A percentile compares a stretch with the other conserved stretches of the same genome.
These are phyloP conservation scores for Dromas ardeola DNA, from an alignment of 2,113 vertebrate genomes.

Conservation along the genomic window DNA sequence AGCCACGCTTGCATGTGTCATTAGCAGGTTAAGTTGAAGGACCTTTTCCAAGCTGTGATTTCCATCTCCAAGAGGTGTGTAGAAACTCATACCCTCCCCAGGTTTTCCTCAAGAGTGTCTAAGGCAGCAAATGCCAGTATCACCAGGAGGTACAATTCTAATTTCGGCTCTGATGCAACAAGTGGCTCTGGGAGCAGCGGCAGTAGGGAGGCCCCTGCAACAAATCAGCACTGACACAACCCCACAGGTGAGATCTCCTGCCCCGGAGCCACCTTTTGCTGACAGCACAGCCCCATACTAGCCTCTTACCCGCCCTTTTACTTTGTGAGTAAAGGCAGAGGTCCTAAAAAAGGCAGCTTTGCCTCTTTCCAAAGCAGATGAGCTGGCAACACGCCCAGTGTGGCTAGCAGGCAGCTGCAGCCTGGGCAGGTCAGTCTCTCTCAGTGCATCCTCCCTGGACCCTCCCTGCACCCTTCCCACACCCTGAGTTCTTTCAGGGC, in stretches of 20 bases:
- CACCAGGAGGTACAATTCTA: neutral
- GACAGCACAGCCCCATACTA: neutral
- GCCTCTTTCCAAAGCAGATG: neutral
- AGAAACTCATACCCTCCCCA: neutral
- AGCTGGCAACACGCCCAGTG: accelerated
- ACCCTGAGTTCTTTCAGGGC: neutral
- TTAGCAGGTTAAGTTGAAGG: neutral
- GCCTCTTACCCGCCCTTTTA: neutral
- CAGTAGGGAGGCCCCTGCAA: neutral
- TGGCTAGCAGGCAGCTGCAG: neutral
- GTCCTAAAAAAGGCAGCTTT: neutral
- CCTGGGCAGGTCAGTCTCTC: accelerated
- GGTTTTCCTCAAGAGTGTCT: neutral
- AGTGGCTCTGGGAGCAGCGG: neutral
- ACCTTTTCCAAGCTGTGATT: neutral
- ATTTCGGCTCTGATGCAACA: neutral
- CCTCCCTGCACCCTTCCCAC: neutral
- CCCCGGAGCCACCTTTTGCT: neutral
- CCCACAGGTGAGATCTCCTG: neutral
- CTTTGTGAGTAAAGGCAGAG: neutral
- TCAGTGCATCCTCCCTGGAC: neutral
- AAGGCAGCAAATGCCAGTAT: neutral
- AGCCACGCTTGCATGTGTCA: accelerated
- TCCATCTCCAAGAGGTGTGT: neutral
- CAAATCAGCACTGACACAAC: neutral